Conservation (phyloP, 2,888 invertebrate genomes). For the Malacosoma neustria region DNA sequence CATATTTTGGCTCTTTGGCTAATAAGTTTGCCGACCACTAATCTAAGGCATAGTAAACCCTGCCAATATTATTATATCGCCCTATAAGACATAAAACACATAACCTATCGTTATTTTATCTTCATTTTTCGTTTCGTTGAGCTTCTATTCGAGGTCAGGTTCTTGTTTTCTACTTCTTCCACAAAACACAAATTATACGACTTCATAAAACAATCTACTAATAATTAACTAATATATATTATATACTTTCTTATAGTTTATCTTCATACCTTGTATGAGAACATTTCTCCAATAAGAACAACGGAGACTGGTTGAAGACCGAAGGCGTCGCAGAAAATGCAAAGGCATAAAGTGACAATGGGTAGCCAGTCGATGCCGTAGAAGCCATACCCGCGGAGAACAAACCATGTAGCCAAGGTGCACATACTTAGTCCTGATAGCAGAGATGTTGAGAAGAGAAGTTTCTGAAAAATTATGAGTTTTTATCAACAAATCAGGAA, state of each 20-base stretch:
- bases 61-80: too few species aligned
- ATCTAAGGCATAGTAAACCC: too few species aligned
- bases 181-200: too few species aligned
- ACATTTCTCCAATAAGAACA: constrained; percentile 65
- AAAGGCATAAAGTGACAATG: constrained; percentile 56
- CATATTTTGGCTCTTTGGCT: too few species aligned
- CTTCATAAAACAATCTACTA: background rate
- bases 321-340: constrained; percentile 63
- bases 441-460: constrained; percentile 40
- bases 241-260: background rate
- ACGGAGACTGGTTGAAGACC: constrained; percentile 70
- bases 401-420: constrained; percentile 51
- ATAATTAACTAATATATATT: background rate
- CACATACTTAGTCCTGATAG: constrained; percentile 56
- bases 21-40: too few species aligned
- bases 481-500: too few species aligned
- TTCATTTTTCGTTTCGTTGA: too few species aligned
- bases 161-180: too few species aligned
- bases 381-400: constrained; percentile 32
- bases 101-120: too few species aligned
- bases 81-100: too few species aligned
- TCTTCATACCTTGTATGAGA: constrained; percentile 51
- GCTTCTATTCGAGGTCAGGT: too few species aligned
- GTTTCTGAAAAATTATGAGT: constrained; percentile 43
- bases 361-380: constrained; percentile 61